These are phyloP conservation scores for Pachycephus smyrnensis DNA, from an alignment of 2,888 invertebrate species.

Conservation along the genomic window DNA sequence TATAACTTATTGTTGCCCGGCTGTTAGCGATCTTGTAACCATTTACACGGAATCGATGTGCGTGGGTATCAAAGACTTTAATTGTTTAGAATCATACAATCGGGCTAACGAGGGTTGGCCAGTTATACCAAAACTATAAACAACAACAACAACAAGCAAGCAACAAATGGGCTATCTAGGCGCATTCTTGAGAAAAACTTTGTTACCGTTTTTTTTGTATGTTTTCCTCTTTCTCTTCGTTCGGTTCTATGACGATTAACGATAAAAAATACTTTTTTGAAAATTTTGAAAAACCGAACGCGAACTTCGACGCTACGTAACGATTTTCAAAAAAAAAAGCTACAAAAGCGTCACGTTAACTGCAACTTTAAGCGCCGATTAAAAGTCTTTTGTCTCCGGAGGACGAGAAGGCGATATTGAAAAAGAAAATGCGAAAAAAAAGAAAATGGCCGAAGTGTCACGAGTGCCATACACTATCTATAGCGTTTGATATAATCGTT, in stretches of 20 bases:
- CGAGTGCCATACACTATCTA: constrained; percentile 48
- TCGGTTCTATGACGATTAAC: background rate
- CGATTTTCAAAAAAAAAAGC: background rate
- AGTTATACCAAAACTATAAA: background rate
- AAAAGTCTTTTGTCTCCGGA: background rate
- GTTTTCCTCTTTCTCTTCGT: too few species aligned
- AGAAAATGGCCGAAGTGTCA: background rate
- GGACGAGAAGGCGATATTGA: background rate
- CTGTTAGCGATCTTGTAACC: background rate
- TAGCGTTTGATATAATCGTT: constrained; percentile 54
- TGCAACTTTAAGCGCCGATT: background rate
- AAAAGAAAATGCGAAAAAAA: constrained; percentile 1
- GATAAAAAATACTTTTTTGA: too few species aligned
- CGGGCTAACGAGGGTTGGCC: background rate
- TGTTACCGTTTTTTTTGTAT: background rate
- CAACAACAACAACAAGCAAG: background rate
- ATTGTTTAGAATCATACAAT: background rate
- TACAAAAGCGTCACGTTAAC: background rate
- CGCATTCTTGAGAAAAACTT: background rate
- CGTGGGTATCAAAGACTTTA: constrained; percentile 6
- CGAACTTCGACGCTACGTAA: background rate
- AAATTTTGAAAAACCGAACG: background rate
- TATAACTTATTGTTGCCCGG: constrained; percentile 18
- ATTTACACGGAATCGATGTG: constrained; percentile 4
- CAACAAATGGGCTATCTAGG: background rate